These are phyloP conservation scores for Pangasius larnaudii DNA, from an alignment of 2,797 vertebrate genomes.

Conservation along the genomic window DNA sequence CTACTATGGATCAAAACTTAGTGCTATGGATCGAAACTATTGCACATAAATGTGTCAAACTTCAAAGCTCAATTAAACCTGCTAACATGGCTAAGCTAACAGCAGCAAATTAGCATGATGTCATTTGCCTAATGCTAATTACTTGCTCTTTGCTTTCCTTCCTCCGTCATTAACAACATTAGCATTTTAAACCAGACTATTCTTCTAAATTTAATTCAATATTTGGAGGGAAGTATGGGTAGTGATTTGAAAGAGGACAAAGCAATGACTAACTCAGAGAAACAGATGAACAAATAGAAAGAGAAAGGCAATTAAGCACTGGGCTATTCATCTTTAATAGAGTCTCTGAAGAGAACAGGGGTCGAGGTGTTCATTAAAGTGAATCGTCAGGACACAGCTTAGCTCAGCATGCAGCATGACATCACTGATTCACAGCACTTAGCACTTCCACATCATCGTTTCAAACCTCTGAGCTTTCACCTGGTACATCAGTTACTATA, in stretches of 20 bases:
- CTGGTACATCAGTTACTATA: background rate
- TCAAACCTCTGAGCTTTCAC: background rate
- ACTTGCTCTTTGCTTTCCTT: background rate
- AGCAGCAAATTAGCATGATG: background rate
- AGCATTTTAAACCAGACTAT: background rate
- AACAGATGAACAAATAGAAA: slow-evolving; percentile 4
- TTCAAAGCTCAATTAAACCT: background rate
- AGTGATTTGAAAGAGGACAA: background rate
- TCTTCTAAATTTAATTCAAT: background rate
- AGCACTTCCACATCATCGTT: background rate
- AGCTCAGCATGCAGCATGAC: slow-evolving; percentile 2
- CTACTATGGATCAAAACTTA: background rate
- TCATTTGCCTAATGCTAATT: background rate
- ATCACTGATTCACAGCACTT: background rate
- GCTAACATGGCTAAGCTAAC: background rate
- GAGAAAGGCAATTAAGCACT: slow-evolving; percentile 13
- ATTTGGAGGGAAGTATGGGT: background rate
- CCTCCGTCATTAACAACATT: background rate
- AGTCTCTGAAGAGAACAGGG: slow-evolving; percentile 7
- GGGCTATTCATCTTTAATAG: slow-evolving; percentile 25
- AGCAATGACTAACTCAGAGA: background rate
- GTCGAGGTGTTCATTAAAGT: slow-evolving; percentile 23
- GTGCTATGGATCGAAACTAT: background rate
- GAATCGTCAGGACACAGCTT: slow-evolving; percentile 13
- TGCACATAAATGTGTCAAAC: background rate